phyloP scores from a whole-genome alignment of 2,113 vertebrate species.

The Seriola dumerili region DNA sequence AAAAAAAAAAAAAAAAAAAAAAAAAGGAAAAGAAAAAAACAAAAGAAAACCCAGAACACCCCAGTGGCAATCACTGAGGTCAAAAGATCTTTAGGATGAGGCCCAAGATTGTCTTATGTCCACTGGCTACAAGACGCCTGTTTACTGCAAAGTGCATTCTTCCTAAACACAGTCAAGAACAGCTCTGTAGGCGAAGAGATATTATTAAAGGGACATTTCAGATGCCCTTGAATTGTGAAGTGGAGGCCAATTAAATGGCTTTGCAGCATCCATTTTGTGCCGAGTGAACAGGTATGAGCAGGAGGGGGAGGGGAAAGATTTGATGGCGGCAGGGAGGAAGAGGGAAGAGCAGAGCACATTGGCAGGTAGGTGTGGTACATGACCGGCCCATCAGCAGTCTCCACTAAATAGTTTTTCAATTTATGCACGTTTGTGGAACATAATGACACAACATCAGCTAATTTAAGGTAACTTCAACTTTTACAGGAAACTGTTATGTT shows the following conservation, averaged over 20 bases:
- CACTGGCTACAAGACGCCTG: constrained; percentile 7
- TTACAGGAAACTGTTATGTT: constrained; percentile 72
- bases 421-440: constrained; percentile 58
- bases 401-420: constrained; percentile 63
- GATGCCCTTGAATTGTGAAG: constrained; percentile 73
- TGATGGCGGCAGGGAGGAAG: constrained; percentile 46
- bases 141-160: constrained; percentile 15
- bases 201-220: constrained; percentile 69
- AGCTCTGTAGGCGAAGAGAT: constrained; percentile 44
- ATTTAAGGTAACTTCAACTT: constrained; percentile 72
- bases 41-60: constrained; percentile 23
- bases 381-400: constrained; percentile 52
- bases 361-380: constrained; percentile 53
- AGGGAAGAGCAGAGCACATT: constrained; percentile 40
- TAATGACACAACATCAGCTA: constrained; percentile 68
- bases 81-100: constrained; percentile 38
- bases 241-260: constrained; percentile 77
- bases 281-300: constrained; percentile 74
- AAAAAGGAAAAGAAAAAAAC: background rate
- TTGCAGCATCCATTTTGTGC: constrained; percentile 77
- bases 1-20: background rate
- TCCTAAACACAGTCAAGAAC: constrained; percentile 34
- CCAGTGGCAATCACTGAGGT: constrained; percentile 27
- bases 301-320: constrained; percentile 38
- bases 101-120: constrained; percentile 31